Evolutionary conservation across 2,113 vertebrate species (phyloP), one percentile per base, ranked within the genome.

Genomic region (Scartelaos histophorus): DNA sequence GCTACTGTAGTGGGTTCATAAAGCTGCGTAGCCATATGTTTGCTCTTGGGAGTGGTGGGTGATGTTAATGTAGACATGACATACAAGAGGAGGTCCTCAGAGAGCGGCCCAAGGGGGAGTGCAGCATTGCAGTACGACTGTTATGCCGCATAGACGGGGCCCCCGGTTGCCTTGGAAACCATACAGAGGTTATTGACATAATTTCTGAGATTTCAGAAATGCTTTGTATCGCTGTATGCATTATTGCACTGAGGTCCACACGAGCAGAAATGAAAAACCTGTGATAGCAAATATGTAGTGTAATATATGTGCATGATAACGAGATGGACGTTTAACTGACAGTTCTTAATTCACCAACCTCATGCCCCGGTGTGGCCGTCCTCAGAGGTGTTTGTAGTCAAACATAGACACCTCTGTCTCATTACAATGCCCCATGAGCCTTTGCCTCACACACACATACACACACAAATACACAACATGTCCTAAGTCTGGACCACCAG

Each of bases 101-200:
- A 76, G 73, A 79, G 75, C 62, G n/a, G 70, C 78, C 62, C 7
- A 2, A 21, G 76, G 78, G 73, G 70, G 66, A 70, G 60, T 35
- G 60, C 67, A 62, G 69, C 74, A 56, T 58, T 56, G 75, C 56
- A 75, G 53, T 71, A 75, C 73, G 66, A 68, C 61, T 67, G 82
- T 64, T 80, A 73, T 25, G 38, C 49, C 67, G 71, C 78, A 11
- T 67, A 69, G 69, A 79, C 64, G 58, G 75, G 77, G 76, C 71
- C 78, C 79, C 73, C 24, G 0, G 81, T 88, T 88, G 74, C 82
- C 82, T 82, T 67, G 79, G 82, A 74, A 83, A 89, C 86, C n/a
- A 69, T 53, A 64, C 57, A 71, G 70, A 69, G 73, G 74, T 80
- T 82, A 84, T 76, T 75, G 81, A 90, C 70, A 82, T 74, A 5